A percentile compares a stretch with the other conserved stretches of the same genome.
These are phyloP conservation scores for Silurus glanis DNA, from an alignment of 2,113 vertebrate species.

Conservation along the genomic window DNA sequence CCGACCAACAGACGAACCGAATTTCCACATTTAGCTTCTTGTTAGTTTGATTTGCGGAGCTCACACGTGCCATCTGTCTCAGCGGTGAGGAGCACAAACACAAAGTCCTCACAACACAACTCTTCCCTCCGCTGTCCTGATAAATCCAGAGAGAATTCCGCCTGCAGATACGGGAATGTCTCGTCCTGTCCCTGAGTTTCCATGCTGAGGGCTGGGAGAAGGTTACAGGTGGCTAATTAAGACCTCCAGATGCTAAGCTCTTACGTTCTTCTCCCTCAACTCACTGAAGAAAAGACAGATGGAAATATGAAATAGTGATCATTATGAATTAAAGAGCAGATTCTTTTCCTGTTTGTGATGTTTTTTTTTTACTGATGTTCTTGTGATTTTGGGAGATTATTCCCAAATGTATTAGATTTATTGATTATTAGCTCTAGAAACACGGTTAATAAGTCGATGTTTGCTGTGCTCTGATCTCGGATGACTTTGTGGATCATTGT, in stretches of 20 bases:
- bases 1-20: background rate
- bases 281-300: background rate
- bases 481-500: background rate
- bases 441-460: background rate
- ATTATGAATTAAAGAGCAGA: too few species aligned
- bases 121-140: background rate
- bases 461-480: background rate
- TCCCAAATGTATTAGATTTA: too few species aligned
- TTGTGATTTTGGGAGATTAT: too few species aligned
- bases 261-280: background rate
- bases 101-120: background rate
- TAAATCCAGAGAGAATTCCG: background rate
- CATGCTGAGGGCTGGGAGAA: background rate
- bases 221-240: constrained; percentile 14
- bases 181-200: background rate
- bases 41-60: constrained; percentile 8
- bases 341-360: too few species aligned
- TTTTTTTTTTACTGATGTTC: too few species aligned
- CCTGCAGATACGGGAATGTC: background rate
- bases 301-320: background rate
- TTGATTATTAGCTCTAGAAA: background rate
- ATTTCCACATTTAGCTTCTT: constrained; percentile 25
- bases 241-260: background rate
- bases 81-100: background rate
- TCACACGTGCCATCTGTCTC: constrained; percentile 20